Evolutionary conservation across 2,888 invertebrate species (phyloP).

Genomic region (Sminthurinus aureus): DNA sequence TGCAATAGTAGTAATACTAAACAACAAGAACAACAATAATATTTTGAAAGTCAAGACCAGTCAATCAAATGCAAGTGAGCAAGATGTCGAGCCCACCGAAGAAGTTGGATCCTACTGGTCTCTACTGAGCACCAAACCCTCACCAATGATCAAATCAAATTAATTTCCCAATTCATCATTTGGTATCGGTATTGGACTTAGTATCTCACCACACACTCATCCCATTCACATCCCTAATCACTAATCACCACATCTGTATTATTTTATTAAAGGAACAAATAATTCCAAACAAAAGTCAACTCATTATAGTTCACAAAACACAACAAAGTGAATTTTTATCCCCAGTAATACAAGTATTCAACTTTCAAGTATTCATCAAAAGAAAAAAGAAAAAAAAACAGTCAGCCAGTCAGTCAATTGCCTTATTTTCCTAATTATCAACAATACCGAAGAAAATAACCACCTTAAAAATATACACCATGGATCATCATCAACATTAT

Average conservation of each 20-base stretch:
- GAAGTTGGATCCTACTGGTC: constrained; percentile 58
- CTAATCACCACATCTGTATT: neutral
- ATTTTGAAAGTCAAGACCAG: neutral
- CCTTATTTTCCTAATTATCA: too few species aligned
- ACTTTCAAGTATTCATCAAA: too few species aligned
- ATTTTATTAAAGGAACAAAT: too few species aligned
- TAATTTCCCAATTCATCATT: too few species aligned
- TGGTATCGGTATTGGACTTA: too few species aligned
- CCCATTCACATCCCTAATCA: neutral
- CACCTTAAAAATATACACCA: neutral
- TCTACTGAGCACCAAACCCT: constrained; percentile 46
- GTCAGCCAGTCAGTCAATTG: too few species aligned
- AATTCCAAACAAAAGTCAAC: too few species aligned
- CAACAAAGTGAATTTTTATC: too few species aligned
- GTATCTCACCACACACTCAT: constrained; percentile 12
- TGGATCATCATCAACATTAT: constrained; percentile 16
- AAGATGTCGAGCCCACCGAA: constrained; percentile 54
- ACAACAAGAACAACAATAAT: neutral
- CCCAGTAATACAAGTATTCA: too few species aligned
- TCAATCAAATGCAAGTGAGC: constrained; percentile 13
- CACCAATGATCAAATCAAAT: neutral
- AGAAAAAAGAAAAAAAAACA: too few species aligned
- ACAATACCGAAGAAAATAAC: too few species aligned
- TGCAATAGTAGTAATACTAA: neutral
- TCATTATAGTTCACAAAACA: too few species aligned